Conservation (phyloP, 2,888 invertebrate genomes). For the Alloscopus bannaensis region DNA sequence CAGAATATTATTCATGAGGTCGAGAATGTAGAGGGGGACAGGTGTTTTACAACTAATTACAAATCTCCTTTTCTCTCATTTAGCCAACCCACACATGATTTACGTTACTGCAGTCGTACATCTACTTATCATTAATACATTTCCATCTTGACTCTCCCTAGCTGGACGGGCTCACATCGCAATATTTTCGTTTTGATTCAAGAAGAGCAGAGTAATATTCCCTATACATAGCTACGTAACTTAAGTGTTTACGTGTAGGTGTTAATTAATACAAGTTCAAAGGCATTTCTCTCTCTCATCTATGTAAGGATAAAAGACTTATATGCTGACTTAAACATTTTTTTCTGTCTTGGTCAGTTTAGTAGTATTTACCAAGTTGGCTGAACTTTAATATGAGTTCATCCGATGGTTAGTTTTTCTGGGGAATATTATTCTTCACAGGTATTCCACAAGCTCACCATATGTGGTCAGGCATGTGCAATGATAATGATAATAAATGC, state of each 20-base stretch:
- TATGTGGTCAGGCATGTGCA: slow-evolving; percentile 63
- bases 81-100: no score
- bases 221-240: slow-evolving; percentile 12
- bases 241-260: slow-evolving; percentile 68
- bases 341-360: no score
- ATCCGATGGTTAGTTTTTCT: not conserved
- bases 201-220: not conserved
- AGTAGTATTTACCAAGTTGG: no score
- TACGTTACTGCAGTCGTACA: not conserved
- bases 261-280: slow-evolving; percentile 71
- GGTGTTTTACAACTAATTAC: slow-evolving; percentile 48
- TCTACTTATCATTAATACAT: no score
- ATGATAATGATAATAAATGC: slow-evolving; percentile 52
- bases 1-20: no score
- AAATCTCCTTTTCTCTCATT: not conserved
- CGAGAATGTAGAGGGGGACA: slow-evolving; percentile 34
- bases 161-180: not conserved
- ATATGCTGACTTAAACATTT: no score
- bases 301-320: no score
- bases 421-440: slow-evolving; percentile 19
- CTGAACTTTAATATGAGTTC: slow-evolving; percentile 46
- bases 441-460: slow-evolving; percentile 57
- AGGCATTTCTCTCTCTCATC: slow-evolving; percentile 61
- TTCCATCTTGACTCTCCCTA: no score
- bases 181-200: not conserved